phyloP scores from a whole-genome alignment of 2,888 invertebrate genomes.

The Dolichomitus sp. region DNA sequence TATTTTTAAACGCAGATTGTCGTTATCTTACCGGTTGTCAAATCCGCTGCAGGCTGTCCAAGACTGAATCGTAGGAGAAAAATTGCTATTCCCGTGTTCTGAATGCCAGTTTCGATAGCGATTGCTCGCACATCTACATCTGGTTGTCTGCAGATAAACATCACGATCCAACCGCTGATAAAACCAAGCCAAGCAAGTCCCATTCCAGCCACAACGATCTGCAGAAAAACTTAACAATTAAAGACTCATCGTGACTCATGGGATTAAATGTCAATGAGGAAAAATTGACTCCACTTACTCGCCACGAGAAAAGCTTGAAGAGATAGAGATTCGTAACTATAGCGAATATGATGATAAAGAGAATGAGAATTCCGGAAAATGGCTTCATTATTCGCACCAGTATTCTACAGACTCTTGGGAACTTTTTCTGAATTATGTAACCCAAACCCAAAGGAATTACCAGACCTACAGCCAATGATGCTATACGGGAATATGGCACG shows the following conservation, averaged over 20 bases:
- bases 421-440: slow-evolving; percentile 89
- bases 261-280: background rate
- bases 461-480: slow-evolving; percentile 91
- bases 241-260: background rate
- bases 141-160: slow-evolving; percentile 89
- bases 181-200: slow-evolving; percentile 95
- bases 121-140: slow-evolving; percentile 93
- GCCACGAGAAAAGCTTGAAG: slow-evolving; percentile 95
- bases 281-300: slow-evolving; percentile 87
- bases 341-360: slow-evolving; percentile 95
- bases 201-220: slow-evolving; percentile 94
- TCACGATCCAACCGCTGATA: slow-evolving; percentile 89
- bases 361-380: slow-evolving; percentile 92
- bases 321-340: slow-evolving; percentile 96
- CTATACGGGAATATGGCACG: slow-evolving; percentile 93
- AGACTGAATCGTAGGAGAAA: slow-evolving; percentile 94
- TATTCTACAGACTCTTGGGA: slow-evolving; percentile 90
- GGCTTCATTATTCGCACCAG: slow-evolving; percentile 95
- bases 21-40: slow-evolving; percentile 91
- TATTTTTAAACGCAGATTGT: background rate
- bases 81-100: slow-evolving; percentile 97
- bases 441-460: slow-evolving; percentile 93
- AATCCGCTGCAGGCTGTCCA: slow-evolving; percentile 94
- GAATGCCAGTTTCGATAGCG: slow-evolving; percentile 96
- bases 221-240: slow-evolving; percentile 71